Evolutionary conservation across 2,797 vertebrate species (phyloP), one percentile per base, ranked within the genome.

Genomic region (Natrix natrix): DNA sequence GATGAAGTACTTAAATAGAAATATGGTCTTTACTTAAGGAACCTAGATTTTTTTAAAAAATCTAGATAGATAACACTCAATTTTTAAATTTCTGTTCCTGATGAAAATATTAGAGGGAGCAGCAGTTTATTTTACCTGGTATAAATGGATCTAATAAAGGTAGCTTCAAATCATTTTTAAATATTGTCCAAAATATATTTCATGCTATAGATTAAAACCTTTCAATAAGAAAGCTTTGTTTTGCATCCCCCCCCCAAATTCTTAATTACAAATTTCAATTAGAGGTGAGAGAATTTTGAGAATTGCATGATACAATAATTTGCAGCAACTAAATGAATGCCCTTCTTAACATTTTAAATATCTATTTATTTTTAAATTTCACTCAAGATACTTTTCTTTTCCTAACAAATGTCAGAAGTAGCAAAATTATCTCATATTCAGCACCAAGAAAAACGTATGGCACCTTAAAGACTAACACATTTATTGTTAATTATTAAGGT

Each of bases 141-240:
- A 93, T 63, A 95, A 92, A 93, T 94, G 63, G 94, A 95, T 92
- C 96, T 94, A 96, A 93, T 97, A 95, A 97, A 96, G 96, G 96
- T 91, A 95, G 96, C 96, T 97, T 96, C 96, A 97, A 97, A 96
- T 92, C 90, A 87, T 92, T 94, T 94, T 88, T 93, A 94, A 87
- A 66, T 93, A 96, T 96, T 93, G 94, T 96, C 95, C 95, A 96
- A 97, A 95, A 93, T 91, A 89, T 92, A 94, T 96, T 95, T 95
- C 94, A 91, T 96, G 96, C 96, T 95, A 96, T 93, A 96, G 92
- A 96, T 93, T 92, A 95, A 94, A 86, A 93, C 37, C 32, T 87
- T 95, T 95, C 90, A 43, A 94, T 90, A 91, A 87, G 48, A 96
- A 96, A 96, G 93, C 60, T 63, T 32, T 96, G 96, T 96, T 94